Evolutionary conservation across 2,888 invertebrate species (phyloP), one percentile per base, ranked within the genome.

Genomic region (Saturnia pavonia): DNA sequence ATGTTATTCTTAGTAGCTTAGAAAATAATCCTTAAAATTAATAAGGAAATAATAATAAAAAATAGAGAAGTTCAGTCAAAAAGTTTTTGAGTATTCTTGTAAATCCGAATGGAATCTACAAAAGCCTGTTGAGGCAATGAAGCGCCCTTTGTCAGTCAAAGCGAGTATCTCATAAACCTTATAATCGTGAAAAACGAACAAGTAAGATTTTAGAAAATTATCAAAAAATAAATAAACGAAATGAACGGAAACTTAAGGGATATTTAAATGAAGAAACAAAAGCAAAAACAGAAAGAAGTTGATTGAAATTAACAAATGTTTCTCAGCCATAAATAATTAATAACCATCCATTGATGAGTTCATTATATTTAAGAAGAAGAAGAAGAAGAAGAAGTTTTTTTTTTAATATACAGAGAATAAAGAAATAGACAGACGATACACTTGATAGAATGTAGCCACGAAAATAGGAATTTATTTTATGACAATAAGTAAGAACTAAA

Each of bases 111-210:
- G 65, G n/a, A 65, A 65, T 40, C n/a, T 40, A 65, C 65, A 34
- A 40, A 65, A 65, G 65, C 40, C 65, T 65, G 19, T 65, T 65
- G 65, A 65, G 65, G 65, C 40, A 65, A 65, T 65, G 65, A 65
- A 40, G 40, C 40, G 40, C 65, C 65, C 65, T 65, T 40, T 65
- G 65, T 65, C 65, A 65, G 65, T 65, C 65, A 65, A 65, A 65
- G 65, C 65, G 22, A 65, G 65, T 40, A 65, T 65, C 65, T 65
- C 11, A 40, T 34, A 40, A 65, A 65, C 34, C 65, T 40, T 12
- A 40, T n/a, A 34, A 65, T 65, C n/a, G 19, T 40, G 40, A 7
- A 40, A 65, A 65, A 19, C n/a, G 65, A 65, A 65, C 40, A 40
- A 65, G 40, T 19, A 19, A 40, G 40, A 65, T 40, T 60, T 65